These are phyloP conservation scores for Diaphora mendica DNA, from an alignment of 2,888 invertebrate genomes.

Conservation along the genomic window DNA sequence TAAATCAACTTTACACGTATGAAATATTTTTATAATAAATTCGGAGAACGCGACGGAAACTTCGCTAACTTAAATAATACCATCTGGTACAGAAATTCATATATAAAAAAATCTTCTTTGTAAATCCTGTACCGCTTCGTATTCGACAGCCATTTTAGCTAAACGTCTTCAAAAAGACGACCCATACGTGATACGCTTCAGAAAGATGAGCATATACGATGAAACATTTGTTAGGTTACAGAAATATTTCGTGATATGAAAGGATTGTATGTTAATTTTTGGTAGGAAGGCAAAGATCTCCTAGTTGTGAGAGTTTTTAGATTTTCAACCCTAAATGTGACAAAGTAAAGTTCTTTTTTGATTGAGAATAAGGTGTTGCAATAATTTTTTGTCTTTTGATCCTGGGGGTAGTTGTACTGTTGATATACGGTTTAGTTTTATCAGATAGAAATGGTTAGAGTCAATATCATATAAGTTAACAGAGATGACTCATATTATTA, in stretches of 20 bases:
- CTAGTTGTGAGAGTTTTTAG: not conserved
- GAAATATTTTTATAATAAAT: slow-evolving; percentile 15
- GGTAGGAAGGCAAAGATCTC: not conserved
- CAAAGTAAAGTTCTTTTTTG: not conserved
- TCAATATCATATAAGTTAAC: not conserved
- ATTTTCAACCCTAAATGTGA: not conserved
- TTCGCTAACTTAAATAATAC: slow-evolving; percentile 14
- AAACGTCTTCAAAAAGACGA: slow-evolving; percentile 49
- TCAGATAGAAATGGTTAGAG: not conserved
- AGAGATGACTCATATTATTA: not conserved
- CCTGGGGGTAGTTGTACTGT: not conserved
- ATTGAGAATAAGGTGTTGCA: not conserved
- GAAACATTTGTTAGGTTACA: slow-evolving; percentile 20
- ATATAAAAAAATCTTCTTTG: slow-evolving; percentile 21
- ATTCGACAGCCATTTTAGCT: slow-evolving; percentile 45
- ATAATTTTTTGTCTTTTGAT: not conserved
- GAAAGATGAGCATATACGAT: slow-evolving; percentile 28
- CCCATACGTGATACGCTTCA: slow-evolving; percentile 41
- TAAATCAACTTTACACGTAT: slow-evolving; percentile 3
- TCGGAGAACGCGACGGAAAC: slow-evolving; percentile 11
- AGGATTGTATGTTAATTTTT: slow-evolving; percentile 9
- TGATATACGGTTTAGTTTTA: not conserved
- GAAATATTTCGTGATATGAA: slow-evolving; percentile 14
- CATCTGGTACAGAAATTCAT: slow-evolving; percentile 21
- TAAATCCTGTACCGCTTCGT: slow-evolving; percentile 34